These are phyloP conservation scores for Tridacna crocea DNA, from an alignment of 2,888 invertebrate species.

Conservation along the genomic window DNA sequence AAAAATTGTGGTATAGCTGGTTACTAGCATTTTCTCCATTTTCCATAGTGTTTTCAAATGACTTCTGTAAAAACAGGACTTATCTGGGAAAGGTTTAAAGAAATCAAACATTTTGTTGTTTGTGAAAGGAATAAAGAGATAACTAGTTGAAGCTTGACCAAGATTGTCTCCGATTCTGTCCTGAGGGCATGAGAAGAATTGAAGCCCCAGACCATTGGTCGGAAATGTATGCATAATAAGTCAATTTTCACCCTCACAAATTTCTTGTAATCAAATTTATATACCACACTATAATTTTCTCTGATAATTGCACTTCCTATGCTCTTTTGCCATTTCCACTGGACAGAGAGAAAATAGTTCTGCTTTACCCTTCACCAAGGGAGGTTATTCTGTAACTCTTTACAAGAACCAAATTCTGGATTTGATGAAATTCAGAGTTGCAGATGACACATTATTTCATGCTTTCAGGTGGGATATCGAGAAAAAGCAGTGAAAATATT, in stretches of 20 bases:
- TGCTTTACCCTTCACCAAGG: neutral
- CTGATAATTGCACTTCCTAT: constrained; percentile 20
- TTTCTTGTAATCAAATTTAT: constrained; percentile 16
- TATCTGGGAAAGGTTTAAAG: too few species aligned
- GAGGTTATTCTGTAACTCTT: too few species aligned
- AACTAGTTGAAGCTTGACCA: too few species aligned
- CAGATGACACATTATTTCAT: too few species aligned
- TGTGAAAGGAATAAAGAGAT: neutral
- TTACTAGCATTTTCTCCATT: too few species aligned
- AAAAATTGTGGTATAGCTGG: too few species aligned
- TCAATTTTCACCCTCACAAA: constrained; percentile 11
- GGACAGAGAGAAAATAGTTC: neutral
- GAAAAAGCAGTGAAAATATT: too few species aligned
- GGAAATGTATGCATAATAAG: constrained; percentile 24
- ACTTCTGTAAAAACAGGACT: neutral
- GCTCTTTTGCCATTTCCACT: neutral
- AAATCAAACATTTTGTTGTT: too few species aligned
- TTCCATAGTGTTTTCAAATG: neutral
- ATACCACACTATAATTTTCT: constrained; percentile 20
- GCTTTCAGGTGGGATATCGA: too few species aligned
- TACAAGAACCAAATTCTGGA: too few species aligned
- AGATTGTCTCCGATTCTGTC: constrained; percentile 10
- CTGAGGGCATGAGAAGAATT: neutral
- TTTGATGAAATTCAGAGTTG: too few species aligned
- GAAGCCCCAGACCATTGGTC: neutral